These are phyloP conservation scores for Seriola quinqueradiata DNA, from an alignment of 2,113 vertebrate genomes.

Conservation along the genomic window DNA sequence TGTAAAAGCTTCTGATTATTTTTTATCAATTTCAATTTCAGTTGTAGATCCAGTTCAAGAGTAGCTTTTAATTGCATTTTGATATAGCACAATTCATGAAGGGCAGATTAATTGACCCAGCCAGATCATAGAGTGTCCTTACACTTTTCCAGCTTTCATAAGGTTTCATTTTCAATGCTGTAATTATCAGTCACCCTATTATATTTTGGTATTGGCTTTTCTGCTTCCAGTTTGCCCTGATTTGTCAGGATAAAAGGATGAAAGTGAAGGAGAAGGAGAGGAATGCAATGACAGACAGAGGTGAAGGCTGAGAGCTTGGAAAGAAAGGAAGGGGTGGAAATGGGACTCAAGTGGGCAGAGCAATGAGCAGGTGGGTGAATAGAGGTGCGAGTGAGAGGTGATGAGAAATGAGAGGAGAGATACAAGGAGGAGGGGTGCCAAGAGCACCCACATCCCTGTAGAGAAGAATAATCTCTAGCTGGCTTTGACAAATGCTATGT, in stretches of 20 bases:
- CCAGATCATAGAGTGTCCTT: neutral
- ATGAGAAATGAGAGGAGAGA: constrained; percentile 16
- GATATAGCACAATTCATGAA: neutral
- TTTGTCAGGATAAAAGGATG: constrained; percentile 6
- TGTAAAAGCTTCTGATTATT: neutral
- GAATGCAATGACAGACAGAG: constrained; percentile 25
- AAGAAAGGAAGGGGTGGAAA: constrained; percentile 19
- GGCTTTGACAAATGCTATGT: neutral
- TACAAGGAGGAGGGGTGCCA: neutral
- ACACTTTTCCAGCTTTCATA: neutral
- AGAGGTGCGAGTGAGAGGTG: constrained; percentile 1
- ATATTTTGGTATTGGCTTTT: neutral
- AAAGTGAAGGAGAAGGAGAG: constrained; percentile 6
- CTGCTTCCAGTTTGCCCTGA: neutral
- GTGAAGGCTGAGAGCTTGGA: constrained; percentile 33
- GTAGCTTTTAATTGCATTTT: neutral
- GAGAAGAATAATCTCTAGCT: neutral
- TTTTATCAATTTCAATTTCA: neutral
- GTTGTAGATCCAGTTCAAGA: neutral
- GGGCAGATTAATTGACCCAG: neutral
- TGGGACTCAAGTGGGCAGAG: constrained; percentile 1
- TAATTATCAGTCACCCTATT: neutral
- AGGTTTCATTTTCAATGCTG: neutral
- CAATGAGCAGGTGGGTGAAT: constrained; percentile 4
- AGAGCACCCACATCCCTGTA: constrained; percentile 23